Percentiles rank a stretch among this genome's conserved stretches.
Evolutionary conservation across 1,140 invertebrate genomes (phyloP).

Genomic region (Holotrichia oblita): DNA sequence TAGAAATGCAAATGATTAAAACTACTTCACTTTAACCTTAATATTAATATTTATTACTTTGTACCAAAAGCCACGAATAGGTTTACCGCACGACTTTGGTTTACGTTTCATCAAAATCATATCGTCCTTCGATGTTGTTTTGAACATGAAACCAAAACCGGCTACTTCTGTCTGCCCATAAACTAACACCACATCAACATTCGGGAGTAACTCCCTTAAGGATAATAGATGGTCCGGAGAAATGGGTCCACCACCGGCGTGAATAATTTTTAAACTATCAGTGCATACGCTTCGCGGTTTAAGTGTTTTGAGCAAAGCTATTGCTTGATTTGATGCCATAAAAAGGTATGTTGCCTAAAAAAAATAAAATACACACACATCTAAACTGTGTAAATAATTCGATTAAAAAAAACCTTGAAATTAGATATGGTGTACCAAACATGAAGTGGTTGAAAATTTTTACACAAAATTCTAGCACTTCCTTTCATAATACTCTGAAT

Average conservation of each 20-base stretch:
- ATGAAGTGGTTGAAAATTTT: not conserved
- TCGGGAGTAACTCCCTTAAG: constrained; percentile 54
- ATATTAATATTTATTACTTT: constrained; percentile 62
- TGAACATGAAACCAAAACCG: constrained; percentile 49
- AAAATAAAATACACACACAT: not conserved
- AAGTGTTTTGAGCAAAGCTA: constrained; percentile 34
- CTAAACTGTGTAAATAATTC: not conserved
- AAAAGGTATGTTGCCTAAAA: constrained; percentile 24
- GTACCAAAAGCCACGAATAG: constrained; percentile 49
- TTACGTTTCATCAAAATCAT: constrained; percentile 48
- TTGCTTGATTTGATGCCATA: constrained; percentile 35
- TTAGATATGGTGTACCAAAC: not conserved
- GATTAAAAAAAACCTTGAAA: not conserved
- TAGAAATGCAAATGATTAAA: constrained; percentile 11
- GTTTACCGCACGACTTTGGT: constrained; percentile 50
- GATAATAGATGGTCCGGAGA: constrained; percentile 44
- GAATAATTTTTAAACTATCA: constrained; percentile 46
- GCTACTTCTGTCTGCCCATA: constrained; percentile 56
- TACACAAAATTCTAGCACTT: not conserved
- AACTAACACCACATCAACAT: constrained; percentile 49
- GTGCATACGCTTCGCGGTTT: constrained; percentile 53
- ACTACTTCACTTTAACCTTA: constrained; percentile 48
- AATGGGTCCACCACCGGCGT: constrained; percentile 50
- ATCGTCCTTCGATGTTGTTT: constrained; percentile 48
- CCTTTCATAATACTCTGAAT: not conserved